Base-by-base conservation (phyloP, 2,113 vertebrate genomes). In the Cephalopterus ornatus region DNA sequence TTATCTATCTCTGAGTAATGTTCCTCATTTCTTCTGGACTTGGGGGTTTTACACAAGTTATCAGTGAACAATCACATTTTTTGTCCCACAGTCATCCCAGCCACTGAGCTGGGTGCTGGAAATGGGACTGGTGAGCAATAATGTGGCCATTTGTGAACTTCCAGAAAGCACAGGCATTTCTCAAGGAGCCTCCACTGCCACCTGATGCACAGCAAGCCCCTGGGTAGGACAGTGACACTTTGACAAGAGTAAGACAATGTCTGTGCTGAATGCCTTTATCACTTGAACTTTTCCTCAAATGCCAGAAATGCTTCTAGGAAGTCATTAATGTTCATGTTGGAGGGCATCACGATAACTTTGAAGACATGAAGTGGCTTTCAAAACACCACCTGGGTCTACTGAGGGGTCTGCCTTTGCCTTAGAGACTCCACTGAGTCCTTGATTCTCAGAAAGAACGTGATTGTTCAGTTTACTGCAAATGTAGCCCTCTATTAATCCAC, bases 241-340 rank as follows among this genome's bases (percentile, higher is more conserved):
- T 80, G 72, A 95, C 72, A 52, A 76, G 59, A 90, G 52, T 73
- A 91, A 88, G 95, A 70, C 82, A 14, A 11, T 7, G 46, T 14
- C 88, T 77, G 75, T 14, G 32, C 63, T 26, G 50, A 92, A 76
- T 14, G 0, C 42, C 42, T 85, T 94, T 93, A 95, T 96, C 90
- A 1, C 61, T 80, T 78, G 63, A 86, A 84, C 75, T 90, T 85
- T 50, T 92, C 78, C 75, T 94, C 88, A 74, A 88, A 96, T 94
- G 79, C 92, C 93, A 91, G 11, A 86, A 84, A 90, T 92, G 72
- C 79, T 90, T 96, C 85, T 93, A 67, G 75, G 76, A 79, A 83
- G 85, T 63, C 13, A 8, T 19, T 30, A 65, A 75, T 32, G 61
- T n/a, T 88, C 67, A 0, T 9, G 24, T 32, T 85, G 91, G 61